Evolutionary conservation across 2,113 vertebrate genomes (phyloP).

Genomic region (Nestor notabilis): DNA sequence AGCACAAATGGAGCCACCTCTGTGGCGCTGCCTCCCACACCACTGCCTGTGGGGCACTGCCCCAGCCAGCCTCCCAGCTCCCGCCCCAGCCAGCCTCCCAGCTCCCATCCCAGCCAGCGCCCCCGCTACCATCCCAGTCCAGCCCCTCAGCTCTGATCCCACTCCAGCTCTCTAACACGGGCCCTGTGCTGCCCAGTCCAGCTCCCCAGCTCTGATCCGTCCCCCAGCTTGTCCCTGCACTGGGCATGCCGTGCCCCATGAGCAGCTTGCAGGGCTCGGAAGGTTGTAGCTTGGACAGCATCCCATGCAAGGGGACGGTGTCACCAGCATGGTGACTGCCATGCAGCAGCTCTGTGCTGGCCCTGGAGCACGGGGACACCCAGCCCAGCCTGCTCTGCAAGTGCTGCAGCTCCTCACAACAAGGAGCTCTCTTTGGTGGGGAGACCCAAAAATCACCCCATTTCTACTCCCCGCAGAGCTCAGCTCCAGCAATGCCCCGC

Average conservation of each 20-base stretch:
- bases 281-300: not conserved
- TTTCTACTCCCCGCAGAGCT: rapidly evolving
- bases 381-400: not conserved
- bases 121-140: not conserved
- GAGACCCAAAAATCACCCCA: rapidly evolving
- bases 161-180: not conserved
- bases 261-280: not conserved
- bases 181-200: too few species aligned
- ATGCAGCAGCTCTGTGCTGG: not conserved
- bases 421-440: not conserved
- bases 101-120: not conserved
- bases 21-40: not conserved
- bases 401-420: not conserved
- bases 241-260: not conserved
- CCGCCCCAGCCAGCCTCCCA: not conserved
- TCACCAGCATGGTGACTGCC: not conserved
- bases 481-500: rapidly evolving
- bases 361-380: rapidly evolving
- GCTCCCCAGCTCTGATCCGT: not conserved
- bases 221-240: rapidly evolving
- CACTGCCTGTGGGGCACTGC: rapidly evolving
- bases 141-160: too few species aligned
- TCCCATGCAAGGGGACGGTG: rapidly evolving
- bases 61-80: not conserved
- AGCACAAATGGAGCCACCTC: not conserved